Evolutionary conservation across 2,797 vertebrate genomes (phyloP).

Genomic region (Sphenodon punctatus): DNA sequence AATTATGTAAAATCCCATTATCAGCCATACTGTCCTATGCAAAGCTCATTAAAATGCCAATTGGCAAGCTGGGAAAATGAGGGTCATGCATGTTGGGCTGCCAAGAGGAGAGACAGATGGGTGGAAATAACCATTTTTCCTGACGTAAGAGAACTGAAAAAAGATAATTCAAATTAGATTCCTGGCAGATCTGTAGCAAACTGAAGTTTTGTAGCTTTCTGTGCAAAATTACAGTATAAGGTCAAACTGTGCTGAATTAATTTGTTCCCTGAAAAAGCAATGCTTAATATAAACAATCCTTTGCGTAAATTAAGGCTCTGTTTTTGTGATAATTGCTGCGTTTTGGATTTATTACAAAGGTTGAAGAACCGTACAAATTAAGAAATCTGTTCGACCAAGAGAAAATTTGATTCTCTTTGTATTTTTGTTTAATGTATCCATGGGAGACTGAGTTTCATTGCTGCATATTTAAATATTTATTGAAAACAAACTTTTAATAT

Average conservation of each 20-base stretch:
- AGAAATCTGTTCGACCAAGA: not conserved
- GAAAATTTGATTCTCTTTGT: not conserved
- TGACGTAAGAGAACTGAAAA: constrained; percentile 6
- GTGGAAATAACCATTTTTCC: not conserved
- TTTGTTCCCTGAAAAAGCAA: constrained; percentile 30
- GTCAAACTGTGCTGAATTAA: constrained; percentile 22
- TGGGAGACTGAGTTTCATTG: not conserved
- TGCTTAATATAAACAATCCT: not conserved
- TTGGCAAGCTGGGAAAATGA: not conserved
- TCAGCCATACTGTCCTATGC: not conserved
- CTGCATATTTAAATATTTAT: not conserved
- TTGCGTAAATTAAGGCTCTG: constrained; percentile 20
- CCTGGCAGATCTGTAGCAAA: constrained; percentile 4
- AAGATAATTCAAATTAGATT: not conserved
- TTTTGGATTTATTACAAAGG: constrained; percentile 42
- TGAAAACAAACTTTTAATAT: not conserved
- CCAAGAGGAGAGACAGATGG: not conserved
- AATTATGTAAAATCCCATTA: not conserved
- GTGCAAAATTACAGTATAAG: constrained; percentile 6
- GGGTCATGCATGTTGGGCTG: not conserved
- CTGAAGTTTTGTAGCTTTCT: constrained; percentile 19
- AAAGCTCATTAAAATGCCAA: not conserved
- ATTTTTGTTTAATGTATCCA: not conserved
- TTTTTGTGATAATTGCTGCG: constrained; percentile 15
- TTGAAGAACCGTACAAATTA: constrained; percentile 17